These are phyloP conservation scores for Melanotaenia trifasciata DNA, from an alignment of 2,797 vertebrate species.

Conservation along the genomic window DNA sequence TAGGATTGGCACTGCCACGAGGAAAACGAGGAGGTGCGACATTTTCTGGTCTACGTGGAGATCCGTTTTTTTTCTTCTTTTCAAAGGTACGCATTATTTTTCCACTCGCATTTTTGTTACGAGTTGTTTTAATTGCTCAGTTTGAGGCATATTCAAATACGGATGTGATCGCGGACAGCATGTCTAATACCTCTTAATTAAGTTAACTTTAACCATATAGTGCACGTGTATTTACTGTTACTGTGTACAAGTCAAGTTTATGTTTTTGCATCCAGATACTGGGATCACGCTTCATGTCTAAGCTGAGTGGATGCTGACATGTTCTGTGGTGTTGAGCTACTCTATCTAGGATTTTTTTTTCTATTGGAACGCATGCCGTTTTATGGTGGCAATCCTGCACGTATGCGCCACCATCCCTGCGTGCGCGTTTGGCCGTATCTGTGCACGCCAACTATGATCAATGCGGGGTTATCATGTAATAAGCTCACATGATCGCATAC, in stretches of 20 bases:
- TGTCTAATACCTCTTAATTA: background rate
- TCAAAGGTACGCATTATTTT: slow-evolving; percentile 77
- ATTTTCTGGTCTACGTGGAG: slow-evolving; percentile 65
- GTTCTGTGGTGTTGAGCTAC: slow-evolving; percentile 44
- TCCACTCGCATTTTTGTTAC: slow-evolving; percentile 44
- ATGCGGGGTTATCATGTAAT: slow-evolving; percentile 50
- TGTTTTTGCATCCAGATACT: background rate
- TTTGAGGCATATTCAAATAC: slow-evolving; percentile 10
- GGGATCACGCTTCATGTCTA: background rate
- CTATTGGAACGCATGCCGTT: slow-evolving; percentile 55
- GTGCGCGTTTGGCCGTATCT: slow-evolving; percentile 30
- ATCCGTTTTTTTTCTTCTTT: slow-evolving; percentile 69
- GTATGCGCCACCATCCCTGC: slow-evolving; percentile 67
- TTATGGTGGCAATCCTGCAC: slow-evolving; percentile 55
- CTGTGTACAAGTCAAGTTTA: slow-evolving; percentile 20
- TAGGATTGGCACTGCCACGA: slow-evolving; percentile 69
- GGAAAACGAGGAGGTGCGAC: slow-evolving; percentile 69
- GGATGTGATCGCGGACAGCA: background rate
- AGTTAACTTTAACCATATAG: slow-evolving; percentile 43
- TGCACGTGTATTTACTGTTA: slow-evolving; percentile 7
- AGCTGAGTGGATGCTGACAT: slow-evolving; percentile 44
- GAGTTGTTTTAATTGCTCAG: slow-evolving; percentile 33
- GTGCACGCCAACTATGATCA: slow-evolving; percentile 58
- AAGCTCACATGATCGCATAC: slow-evolving; percentile 40
- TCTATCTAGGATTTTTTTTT: slow-evolving; percentile 32